phyloP scores from a whole-genome alignment of 2,797 vertebrate genomes.

The Cyprinella venusta region DNA sequence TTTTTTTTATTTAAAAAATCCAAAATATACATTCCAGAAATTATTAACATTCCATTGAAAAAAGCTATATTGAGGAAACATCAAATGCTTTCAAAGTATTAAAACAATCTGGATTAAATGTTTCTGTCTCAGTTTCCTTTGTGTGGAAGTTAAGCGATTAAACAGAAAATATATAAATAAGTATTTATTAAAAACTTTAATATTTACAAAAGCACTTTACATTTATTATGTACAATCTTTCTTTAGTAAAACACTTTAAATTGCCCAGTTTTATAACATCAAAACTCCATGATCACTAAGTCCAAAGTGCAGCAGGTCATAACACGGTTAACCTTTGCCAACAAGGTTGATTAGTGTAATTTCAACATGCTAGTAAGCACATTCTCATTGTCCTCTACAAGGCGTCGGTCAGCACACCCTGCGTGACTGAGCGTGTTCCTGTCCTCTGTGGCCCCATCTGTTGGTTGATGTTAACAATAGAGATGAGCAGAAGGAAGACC shows the following conservation, averaged over 20 bases:
- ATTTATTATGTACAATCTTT: conserved; percentile 15
- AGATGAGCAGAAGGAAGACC: conserved; percentile 82
- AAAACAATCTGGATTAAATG: not conserved
- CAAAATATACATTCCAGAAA: conserved; percentile 27
- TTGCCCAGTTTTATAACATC: conserved; percentile 5
- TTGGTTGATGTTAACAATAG: conserved; percentile 82
- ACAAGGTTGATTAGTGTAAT: conserved; percentile 5
- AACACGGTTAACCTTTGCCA: conserved; percentile 33
- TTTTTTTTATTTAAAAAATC: not conserved
- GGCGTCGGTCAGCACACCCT: conserved; percentile 61
- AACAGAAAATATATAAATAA: conserved; percentile 2
- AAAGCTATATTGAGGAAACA: not conserved
- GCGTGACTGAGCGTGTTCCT: conserved; percentile 51
- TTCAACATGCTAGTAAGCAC: conserved; percentile 21
- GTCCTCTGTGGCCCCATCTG: conserved; percentile 75
- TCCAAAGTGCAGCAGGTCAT: conserved; percentile 42
- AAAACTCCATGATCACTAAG: conserved; percentile 1
- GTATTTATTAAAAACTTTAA: conserved; percentile 41
- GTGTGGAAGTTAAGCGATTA: not conserved
- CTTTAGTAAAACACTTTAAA: not conserved
- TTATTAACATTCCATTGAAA: not conserved
- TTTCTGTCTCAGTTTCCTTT: not conserved
- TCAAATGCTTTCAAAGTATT: not conserved
- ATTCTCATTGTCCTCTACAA: conserved; percentile 57
- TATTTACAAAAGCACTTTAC: conserved; percentile 40